Percentiles rank a stretch among this genome's conserved stretches.
These are phyloP conservation scores for Yoshiicerus persimilis DNA, from an alignment of 1,140 invertebrate genomes.

Conservation along the genomic window DNA sequence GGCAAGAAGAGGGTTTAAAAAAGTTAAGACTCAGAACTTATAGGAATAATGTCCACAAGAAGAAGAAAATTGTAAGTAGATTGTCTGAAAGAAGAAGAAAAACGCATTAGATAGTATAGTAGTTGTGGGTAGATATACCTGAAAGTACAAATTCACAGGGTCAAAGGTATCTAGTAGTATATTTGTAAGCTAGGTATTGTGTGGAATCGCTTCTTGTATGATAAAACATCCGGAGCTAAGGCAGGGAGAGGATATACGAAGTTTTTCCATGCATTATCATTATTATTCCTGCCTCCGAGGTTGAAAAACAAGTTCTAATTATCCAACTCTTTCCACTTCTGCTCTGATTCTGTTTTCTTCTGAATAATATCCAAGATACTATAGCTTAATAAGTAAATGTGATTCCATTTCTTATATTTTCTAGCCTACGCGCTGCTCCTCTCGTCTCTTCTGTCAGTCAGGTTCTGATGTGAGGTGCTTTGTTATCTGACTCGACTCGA, in stretches of 20 bases:
- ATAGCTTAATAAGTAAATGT: background rate
- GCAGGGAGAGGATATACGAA: background rate
- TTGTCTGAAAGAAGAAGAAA: background rate
- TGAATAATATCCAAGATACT: background rate
- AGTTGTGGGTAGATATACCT: background rate
- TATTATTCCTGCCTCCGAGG: constrained; percentile 34
- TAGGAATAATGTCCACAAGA: background rate
- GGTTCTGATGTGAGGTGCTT: background rate
- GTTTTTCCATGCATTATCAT: constrained; percentile 29
- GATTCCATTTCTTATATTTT: background rate
- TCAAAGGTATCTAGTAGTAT: background rate
- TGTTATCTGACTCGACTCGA: background rate
- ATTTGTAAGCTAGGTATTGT: background rate
- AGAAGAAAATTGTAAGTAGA: no score
- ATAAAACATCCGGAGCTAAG: constrained; percentile 29
- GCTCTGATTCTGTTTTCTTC: constrained; percentile 34
- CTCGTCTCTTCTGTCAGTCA: background rate
- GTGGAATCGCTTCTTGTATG: background rate
- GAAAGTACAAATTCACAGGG: background rate
- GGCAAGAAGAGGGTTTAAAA: background rate
- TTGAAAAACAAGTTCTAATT: constrained; percentile 41
- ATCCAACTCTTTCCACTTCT: constrained; percentile 33
- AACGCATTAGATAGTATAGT: background rate
- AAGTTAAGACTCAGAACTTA: background rate
- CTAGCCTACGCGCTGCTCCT: no score